Evolutionary conservation across 2,888 invertebrate genomes (phyloP), one percentile per base, ranked within the genome.

Genomic region (Calliopum simillimum): DNA sequence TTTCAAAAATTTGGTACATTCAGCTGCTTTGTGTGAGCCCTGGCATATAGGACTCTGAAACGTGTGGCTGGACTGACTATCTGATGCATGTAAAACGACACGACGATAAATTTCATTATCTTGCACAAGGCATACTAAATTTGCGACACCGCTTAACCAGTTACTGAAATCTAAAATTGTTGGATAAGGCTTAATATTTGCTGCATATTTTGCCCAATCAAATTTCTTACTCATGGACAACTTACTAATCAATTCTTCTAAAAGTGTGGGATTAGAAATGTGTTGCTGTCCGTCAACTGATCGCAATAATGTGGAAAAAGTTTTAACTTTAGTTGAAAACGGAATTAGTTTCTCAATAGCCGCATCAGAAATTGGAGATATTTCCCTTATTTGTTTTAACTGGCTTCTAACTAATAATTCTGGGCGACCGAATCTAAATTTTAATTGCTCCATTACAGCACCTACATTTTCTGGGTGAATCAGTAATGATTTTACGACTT

Each of bases 261-360:
- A 8, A n/a, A 69, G 12, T 2, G 61, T 69, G 5, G 64, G 46
- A 3, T 69, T 69, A 0, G 65, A n/a, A 14, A 72, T 25, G 33
- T 75, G 74, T 12, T 75, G 73, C n/a, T 71, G 55, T 12, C 67
- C 71, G 44, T 69, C 67, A 3, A 67, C 63, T n/a, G 73, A 55
- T 55, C 71, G 68, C 21, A 73, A 58, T n/a, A 73, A n/a, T n/a
- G n/a, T n/a, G n/a, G 65, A 70, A 13, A 74, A 43, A 41, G 72
- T 73, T 43, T 62, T 69, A 12, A 71, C 66, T 65, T 69, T 71
- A 16, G 72, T 70, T 46, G 8, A 8, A 12, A 12, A 12, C 13
- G 49, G 49, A 4, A 49, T 13, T 49, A 49, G 4, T 13, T 49
- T 49, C 4, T 49, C 49, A 4, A 49, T n/a, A 5, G 49, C 49